Conservation (phyloP, 2,797 vertebrate genomes). For the Pangasius larnaudii region DNA sequence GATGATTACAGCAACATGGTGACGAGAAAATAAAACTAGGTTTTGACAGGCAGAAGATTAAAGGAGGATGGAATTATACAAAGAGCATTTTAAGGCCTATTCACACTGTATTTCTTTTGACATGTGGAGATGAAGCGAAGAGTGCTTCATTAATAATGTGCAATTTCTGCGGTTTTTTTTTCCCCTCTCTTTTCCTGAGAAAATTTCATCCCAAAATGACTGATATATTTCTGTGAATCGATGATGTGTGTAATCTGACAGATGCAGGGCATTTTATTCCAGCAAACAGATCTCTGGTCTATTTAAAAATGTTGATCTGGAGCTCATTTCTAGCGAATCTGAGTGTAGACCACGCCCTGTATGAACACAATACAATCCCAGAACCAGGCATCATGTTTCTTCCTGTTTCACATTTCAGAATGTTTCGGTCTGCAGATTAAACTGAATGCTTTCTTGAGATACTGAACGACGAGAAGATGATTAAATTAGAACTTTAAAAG, state of each 20-base stretch:
- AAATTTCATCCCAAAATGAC: not conserved
- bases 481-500: not conserved
- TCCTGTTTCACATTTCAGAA: not conserved
- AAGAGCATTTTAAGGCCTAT: not conserved
- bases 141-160: not conserved
- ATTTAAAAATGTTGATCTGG: not conserved
- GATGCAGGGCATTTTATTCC: not conserved
- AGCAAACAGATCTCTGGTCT: not conserved
- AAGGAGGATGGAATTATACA: constrained; percentile 28
- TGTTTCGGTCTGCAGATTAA: not conserved
- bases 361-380: not conserved
- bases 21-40: not conserved
- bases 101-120: not conserved
- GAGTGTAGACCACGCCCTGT: not conserved
- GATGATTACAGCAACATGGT: constrained; percentile 26
- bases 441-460: not conserved
- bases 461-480: not conserved
- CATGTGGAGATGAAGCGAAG: not conserved
- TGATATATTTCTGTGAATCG: not conserved
- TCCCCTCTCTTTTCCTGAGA: not conserved
- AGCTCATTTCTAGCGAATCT: not conserved
- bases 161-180: not conserved
- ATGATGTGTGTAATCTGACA: not conserved
- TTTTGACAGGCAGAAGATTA: not conserved
- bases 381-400: not conserved